Conservation (phyloP, 2,797 vertebrate species). For the Bovichtus variegatus region DNA sequence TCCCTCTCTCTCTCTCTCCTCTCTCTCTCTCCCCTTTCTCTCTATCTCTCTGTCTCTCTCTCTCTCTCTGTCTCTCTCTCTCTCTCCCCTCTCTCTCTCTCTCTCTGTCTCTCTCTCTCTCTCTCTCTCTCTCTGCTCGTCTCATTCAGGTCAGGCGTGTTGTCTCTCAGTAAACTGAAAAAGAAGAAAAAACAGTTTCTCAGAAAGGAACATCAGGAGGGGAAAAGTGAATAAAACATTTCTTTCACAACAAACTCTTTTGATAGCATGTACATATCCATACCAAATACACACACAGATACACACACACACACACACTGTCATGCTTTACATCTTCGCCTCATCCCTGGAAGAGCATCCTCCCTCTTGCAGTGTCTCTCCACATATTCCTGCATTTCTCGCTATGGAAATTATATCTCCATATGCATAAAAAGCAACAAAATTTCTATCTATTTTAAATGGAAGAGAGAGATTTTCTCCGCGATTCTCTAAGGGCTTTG, state of each 20-base stretch:
- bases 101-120: slow-evolving; percentile 14
- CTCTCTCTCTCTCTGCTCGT: neutral
- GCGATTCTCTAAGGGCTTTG: slow-evolving; percentile 41
- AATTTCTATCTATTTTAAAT: slow-evolving; percentile 38
- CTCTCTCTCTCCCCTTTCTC: too few species aligned
- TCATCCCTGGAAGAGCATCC: neutral
- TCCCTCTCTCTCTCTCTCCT: too few species aligned
- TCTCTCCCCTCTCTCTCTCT: too few species aligned
- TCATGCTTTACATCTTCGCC: too few species aligned
- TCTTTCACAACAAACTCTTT: slow-evolving; percentile 45
- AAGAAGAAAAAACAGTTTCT: slow-evolving; percentile 36
- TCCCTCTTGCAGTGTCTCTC: slow-evolving; percentile 3
- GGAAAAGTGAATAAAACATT: slow-evolving; percentile 63
- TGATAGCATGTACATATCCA: slow-evolving; percentile 26
- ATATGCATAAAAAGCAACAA: slow-evolving; percentile 22
- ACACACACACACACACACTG: slow-evolving; percentile 25
- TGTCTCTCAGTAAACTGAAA: slow-evolving; percentile 43
- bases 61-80: too few species aligned
- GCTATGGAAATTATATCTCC: slow-evolving; percentile 24
- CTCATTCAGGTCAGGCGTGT: slow-evolving; percentile 55
- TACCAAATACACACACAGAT: slow-evolving; percentile 6
- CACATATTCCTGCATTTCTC: slow-evolving; percentile 26
- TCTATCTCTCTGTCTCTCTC: too few species aligned
- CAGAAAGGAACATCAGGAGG: slow-evolving; percentile 40
- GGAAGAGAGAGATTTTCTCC: slow-evolving; percentile 39